Conservation (phyloP, 2,888 invertebrate genomes). For the Dolomedes plantarius region DNA sequence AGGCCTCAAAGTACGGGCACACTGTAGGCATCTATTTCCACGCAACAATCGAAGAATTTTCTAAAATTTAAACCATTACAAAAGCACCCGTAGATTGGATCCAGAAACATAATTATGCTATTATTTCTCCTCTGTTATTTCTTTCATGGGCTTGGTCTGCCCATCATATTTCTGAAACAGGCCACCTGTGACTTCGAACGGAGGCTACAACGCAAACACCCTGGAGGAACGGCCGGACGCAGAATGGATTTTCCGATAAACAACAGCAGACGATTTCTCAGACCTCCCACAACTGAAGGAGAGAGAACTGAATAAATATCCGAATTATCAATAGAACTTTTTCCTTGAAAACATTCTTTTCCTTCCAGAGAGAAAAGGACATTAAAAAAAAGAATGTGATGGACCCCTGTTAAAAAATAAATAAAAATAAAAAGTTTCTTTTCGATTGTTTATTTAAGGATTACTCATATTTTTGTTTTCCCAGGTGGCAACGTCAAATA, state of each 20-base stretch:
- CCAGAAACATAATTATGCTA: no score
- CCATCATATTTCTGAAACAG: neutral
- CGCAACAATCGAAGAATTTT: no score
- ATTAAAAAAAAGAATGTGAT: neutral
- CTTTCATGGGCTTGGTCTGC: no score
- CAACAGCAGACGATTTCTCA: neutral
- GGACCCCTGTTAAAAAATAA: neutral
- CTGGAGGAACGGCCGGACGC: neutral
- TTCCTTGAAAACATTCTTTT: no score
- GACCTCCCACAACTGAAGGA: neutral
- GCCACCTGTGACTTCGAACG: neutral
- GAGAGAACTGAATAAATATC: neutral
- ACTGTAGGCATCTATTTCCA: no score
- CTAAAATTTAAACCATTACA: no score
- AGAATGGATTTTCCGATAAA: neutral
- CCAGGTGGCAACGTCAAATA: neutral
- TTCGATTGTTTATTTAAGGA: neutral
- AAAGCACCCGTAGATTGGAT: no score
- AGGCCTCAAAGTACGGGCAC: no score
- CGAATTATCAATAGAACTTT: no score
- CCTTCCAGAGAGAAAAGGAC: no score
- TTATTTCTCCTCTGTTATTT: no score
- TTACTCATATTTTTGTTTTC: constrained; percentile 8
- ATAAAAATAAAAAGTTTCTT: neutral
- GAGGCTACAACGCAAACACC: neutral